Conservation (phyloP, 2,888 invertebrate genomes). For the Helobdella robusta region DNA sequence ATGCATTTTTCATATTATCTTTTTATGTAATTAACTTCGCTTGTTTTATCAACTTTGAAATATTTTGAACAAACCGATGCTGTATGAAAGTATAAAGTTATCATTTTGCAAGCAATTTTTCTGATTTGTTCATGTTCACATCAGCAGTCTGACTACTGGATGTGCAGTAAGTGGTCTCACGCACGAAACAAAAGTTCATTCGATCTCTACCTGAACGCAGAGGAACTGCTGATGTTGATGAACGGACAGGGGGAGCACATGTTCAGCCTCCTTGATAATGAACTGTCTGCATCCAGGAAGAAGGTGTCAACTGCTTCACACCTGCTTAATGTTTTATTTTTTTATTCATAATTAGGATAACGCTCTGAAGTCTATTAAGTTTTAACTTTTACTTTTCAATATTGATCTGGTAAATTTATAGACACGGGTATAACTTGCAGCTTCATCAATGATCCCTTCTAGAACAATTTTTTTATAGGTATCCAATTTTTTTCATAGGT, state of each 20-base stretch:
- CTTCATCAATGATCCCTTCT: background rate
- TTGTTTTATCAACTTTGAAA: too few relatives aligned
- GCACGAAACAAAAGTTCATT: background rate
- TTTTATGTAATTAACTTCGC: too few relatives aligned
- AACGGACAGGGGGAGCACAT: background rate
- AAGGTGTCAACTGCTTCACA: background rate
- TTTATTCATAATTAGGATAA: background rate
- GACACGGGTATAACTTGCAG: too few relatives aligned
- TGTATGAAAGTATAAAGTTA: background rate
- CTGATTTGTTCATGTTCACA: background rate
- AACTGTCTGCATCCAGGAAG: background rate
- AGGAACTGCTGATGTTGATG: background rate
- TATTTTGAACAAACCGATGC: too few relatives aligned
- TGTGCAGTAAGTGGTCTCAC: background rate
- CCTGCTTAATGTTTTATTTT: background rate
- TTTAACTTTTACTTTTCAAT: too few relatives aligned
- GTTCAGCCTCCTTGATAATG: background rate
- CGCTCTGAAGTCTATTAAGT: too few relatives aligned
- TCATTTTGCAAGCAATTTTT: background rate
- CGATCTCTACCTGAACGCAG: background rate
- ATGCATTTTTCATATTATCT: too few relatives aligned
- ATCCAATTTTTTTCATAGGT: background rate
- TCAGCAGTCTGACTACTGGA: background rate
- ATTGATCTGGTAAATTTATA: too few relatives aligned
- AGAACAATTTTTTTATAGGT: background rate